Evolutionary conservation across 2,888 invertebrate genomes (phyloP).

Genomic region (Imbricaverruca yamaguchii): DNA sequence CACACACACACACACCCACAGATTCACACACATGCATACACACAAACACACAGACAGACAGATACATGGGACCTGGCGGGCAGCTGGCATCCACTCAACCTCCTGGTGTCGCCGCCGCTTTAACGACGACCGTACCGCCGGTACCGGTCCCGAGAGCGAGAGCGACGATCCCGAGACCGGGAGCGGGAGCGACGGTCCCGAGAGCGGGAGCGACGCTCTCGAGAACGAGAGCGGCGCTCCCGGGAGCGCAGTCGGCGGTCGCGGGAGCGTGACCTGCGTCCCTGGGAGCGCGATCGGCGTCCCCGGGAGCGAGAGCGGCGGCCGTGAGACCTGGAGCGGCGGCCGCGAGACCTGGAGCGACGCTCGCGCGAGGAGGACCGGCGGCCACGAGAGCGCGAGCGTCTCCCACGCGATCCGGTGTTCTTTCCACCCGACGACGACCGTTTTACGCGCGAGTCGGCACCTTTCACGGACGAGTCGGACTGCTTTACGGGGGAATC

Average conservation of each 20-base stretch:
- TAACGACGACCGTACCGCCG: background rate
- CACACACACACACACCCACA: no score
- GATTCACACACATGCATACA: background rate
- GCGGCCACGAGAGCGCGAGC: background rate
- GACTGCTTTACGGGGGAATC: no score
- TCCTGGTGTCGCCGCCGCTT: background rate
- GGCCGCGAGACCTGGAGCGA: background rate
- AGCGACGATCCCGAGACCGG: background rate
- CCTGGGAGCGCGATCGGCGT: background rate
- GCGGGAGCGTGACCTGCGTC: background rate
- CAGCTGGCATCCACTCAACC: background rate
- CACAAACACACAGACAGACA: no score
- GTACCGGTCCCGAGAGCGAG: background rate
- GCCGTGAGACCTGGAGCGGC: background rate
- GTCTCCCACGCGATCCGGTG: background rate
- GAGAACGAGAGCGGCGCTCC: background rate
- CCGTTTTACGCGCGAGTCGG: background rate
- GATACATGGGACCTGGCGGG: no score
- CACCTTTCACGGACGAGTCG: background rate
- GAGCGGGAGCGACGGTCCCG: background rate
- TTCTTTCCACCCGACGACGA: background rate
- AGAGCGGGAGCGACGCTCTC: background rate
- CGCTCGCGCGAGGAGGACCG: background rate
- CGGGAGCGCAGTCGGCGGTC: background rate
- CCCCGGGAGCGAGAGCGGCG: background rate